Conservation (phyloP, 2,888 invertebrate species). For the Phasia obesa region DNA sequence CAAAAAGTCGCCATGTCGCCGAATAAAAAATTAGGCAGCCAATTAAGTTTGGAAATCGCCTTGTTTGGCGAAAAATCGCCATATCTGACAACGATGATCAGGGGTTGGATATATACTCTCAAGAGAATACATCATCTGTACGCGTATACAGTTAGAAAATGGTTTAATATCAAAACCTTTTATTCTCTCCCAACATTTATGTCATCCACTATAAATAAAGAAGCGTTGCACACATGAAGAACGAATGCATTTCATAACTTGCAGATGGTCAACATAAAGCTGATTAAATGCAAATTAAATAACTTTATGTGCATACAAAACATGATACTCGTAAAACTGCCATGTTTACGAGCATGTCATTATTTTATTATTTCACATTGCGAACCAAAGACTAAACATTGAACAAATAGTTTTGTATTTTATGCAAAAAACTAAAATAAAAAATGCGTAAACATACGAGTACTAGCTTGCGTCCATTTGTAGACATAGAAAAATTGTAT, state of each 20-base stretch:
- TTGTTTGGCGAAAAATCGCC: too few relatives aligned
- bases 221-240: slow-evolving; percentile 3
- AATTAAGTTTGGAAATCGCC: too few relatives aligned
- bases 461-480: neutral
- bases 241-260: slow-evolving; percentile 54
- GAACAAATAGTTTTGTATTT: slow-evolving; percentile 34
- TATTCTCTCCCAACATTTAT: slow-evolving; percentile 1
- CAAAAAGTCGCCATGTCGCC: too few relatives aligned
- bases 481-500: slow-evolving; percentile 55
- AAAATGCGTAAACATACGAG: slow-evolving; percentile 22
- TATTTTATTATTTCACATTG: slow-evolving; percentile 44
- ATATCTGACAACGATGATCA: too few relatives aligned
- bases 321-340: slow-evolving; percentile 46
- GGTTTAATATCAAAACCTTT: neutral
- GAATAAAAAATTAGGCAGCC: too few relatives aligned
- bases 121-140: too few relatives aligned
- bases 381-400: slow-evolving; percentile 1
- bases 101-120: too few relatives aligned
- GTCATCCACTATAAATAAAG: neutral
- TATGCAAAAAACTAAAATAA: slow-evolving; percentile 15
- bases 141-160: too few relatives aligned
- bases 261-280: slow-evolving; percentile 61
- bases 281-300: slow-evolving; percentile 69
- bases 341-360: slow-evolving; percentile 26
- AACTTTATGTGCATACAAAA: slow-evolving; percentile 65